These are phyloP conservation scores for Anabacerthia variegaticeps DNA, from an alignment of 2,797 vertebrate genomes.

Conservation along the genomic window DNA sequence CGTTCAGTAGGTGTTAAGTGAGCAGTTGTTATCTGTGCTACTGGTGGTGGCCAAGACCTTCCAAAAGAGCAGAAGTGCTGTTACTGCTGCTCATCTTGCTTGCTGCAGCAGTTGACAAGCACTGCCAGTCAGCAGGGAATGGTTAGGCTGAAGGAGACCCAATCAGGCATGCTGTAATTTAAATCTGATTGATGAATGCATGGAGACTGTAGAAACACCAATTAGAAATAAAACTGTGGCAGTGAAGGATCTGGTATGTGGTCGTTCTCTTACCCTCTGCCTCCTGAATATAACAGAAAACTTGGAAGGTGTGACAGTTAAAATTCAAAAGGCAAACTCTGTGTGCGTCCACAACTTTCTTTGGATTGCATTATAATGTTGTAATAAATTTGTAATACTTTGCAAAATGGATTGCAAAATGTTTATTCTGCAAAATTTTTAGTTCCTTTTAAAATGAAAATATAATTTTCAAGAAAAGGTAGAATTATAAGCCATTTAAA, in stretches of 20 bases:
- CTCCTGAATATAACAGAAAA: not conserved
- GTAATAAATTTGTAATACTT: not conserved
- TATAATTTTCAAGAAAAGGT: not conserved
- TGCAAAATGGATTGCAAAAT: not conserved
- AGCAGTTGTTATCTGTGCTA: constrained; percentile 52
- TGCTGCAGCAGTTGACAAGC: constrained; percentile 67
- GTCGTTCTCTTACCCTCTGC: not conserved
- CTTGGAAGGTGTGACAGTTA: not conserved
- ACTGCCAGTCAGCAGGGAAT: constrained; percentile 55
- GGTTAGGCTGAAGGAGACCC: constrained; percentile 45
- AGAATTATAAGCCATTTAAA: not conserved
- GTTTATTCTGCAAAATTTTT: constrained; percentile 1
- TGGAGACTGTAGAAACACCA: constrained; percentile 33
- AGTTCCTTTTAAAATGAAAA: not conserved
- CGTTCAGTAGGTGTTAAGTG: constrained; percentile 25
- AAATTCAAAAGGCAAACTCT: constrained; percentile 33
- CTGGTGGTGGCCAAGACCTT: constrained; percentile 24
- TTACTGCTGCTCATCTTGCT: constrained; percentile 34
- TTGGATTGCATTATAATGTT: not conserved
- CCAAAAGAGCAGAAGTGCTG: constrained; percentile 11
- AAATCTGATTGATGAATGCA: constrained; percentile 63
- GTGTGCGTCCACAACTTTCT: not conserved
- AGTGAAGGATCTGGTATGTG: not conserved
- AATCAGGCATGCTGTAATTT: constrained; percentile 57
- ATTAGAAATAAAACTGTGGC: not conserved